Conservation (phyloP, 2,888 invertebrate species). For the Trachelus troglodyta region DNA sequence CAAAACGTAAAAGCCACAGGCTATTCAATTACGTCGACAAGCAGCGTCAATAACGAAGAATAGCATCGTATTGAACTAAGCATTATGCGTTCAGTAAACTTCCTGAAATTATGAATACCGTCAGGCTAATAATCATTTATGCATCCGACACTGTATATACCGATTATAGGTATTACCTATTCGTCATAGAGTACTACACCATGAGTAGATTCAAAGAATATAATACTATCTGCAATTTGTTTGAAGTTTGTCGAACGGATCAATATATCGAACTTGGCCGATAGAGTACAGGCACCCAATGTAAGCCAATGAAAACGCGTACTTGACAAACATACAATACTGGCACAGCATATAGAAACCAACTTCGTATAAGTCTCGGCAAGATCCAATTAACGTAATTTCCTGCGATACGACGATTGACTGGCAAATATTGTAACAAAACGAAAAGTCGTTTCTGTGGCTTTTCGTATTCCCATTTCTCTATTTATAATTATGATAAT, state of each 20-base stretch:
- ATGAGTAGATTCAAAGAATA: neutral
- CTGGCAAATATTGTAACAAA: conserved; percentile 35
- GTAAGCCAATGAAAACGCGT: conserved; percentile 35
- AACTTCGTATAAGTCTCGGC: conserved; percentile 46
- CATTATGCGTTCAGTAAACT: too few relatives aligned
- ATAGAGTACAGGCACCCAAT: conserved; percentile 34
- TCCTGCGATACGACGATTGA: conserved; percentile 47
- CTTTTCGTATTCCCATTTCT: conserved; percentile 7
- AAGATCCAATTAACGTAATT: conserved; percentile 56
- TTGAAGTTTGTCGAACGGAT: conserved; percentile 47
- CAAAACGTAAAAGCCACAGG: too few relatives aligned
- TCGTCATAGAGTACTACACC: neutral
- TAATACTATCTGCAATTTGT: conserved; percentile 8
- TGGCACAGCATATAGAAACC: conserved; percentile 42
- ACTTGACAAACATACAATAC: conserved; percentile 29
- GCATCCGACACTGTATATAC: neutral
- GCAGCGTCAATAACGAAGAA: too few relatives aligned
- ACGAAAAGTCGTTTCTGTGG: neutral
- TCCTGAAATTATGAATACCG: too few relatives aligned
- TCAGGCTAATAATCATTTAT: too few relatives aligned
- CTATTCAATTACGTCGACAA: too few relatives aligned
- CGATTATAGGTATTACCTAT: neutral
- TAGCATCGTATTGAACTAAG: too few relatives aligned
- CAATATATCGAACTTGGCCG: conserved; percentile 40
- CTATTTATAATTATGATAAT: conserved; percentile 9